phyloP scores from a whole-genome alignment of 2,797 vertebrate species.

The Eurystomus glaucurus region DNA sequence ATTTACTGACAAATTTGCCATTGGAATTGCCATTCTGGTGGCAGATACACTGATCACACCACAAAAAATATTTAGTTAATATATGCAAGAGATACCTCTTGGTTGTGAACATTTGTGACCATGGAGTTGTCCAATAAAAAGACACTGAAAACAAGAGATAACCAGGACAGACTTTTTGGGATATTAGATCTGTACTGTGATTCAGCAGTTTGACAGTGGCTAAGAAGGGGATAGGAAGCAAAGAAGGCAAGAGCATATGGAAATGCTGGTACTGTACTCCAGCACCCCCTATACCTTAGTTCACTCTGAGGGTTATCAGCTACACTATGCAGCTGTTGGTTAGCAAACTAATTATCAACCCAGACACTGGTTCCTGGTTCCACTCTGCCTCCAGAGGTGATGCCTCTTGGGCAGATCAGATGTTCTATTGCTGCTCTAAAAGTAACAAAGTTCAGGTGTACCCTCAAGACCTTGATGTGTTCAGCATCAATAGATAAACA shows the following conservation, averaged over 20 bases:
- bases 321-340: rapidly evolving
- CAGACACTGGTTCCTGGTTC: background rate
- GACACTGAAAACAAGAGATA: background rate
- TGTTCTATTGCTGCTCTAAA: background rate
- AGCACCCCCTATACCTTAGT: background rate
- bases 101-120: background rate
- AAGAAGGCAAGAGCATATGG: background rate
- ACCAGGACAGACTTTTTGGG: background rate
- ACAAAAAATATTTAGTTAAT: background rate
- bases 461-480: background rate
- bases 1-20: background rate
- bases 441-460: background rate
- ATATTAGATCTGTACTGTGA: background rate
- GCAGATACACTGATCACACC: background rate
- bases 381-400: background rate
- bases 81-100: background rate
- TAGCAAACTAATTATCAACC: background rate
- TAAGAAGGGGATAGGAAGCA: background rate
- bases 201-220: background rate
- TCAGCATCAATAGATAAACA: background rate
- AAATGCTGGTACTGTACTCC: background rate
- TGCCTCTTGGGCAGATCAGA: background rate
- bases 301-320: background rate
- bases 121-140: background rate
- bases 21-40: background rate